Conservation (phyloP, 2,797 vertebrate genomes). For the Crenuchus spilurus region DNA sequence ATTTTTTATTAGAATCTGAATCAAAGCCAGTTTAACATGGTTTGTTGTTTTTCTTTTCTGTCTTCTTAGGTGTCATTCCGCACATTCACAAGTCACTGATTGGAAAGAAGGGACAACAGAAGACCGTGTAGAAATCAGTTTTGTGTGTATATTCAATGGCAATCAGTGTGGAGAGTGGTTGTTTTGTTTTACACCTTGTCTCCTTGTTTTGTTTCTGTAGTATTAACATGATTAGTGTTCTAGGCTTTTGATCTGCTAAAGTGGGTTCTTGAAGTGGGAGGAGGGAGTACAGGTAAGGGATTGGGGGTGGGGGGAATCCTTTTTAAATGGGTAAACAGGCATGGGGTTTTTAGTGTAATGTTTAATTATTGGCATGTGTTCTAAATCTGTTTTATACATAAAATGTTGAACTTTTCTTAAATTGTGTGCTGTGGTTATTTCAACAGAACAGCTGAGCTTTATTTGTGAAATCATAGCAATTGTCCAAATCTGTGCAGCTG, state of each 20-base stretch:
- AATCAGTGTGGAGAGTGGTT: constrained; percentile 37
- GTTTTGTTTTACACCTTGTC: constrained; percentile 47
- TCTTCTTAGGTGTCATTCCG: constrained; percentile 89
- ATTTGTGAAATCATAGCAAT: not conserved
- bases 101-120: constrained; percentile 98
- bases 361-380: constrained; percentile 70
- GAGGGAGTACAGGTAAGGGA: not conserved
- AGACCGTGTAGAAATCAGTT: constrained; percentile 82
- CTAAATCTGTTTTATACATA: constrained; percentile 81
- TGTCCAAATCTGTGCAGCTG: not conserved
- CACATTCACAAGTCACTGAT: constrained; percentile 99
- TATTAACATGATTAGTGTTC: constrained; percentile 38
- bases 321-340: constrained; percentile 33
- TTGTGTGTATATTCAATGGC: constrained; percentile 37
- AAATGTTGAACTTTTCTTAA: constrained; percentile 79
- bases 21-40: constrained; percentile 34
- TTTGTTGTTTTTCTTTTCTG: not conserved
- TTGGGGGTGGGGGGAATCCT: too few species aligned
- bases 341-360: constrained; percentile 20
- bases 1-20: too few species aligned
- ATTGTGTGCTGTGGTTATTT: constrained; percentile 59
- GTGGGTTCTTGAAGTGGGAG: constrained; percentile 20
- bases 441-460: not conserved
- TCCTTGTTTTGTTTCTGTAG: constrained; percentile 67
- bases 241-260: constrained; percentile 43